Evolutionary conservation across 2,797 vertebrate species (phyloP), one percentile per base, ranked within the genome.

Genomic region (Clarias platycephalus): DNA sequence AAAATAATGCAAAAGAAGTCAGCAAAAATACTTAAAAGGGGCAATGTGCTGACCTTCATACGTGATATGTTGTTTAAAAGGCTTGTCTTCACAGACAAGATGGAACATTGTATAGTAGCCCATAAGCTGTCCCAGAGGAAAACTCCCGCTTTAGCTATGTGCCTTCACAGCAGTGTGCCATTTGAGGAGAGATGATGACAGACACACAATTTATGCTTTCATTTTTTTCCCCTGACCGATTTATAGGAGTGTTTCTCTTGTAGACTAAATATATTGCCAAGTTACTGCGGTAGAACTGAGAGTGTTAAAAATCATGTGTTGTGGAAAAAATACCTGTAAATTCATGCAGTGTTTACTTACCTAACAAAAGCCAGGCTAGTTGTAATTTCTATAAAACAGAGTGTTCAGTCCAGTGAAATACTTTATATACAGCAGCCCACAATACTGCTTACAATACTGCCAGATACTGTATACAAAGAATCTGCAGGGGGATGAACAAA

Each of bases 61-160:
- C 83, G 80, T 79, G 60, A 86, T 78, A 80, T 44, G 71, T 53
- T 84, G 77, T 88, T 86, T 88, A 60, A 89, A 88, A 86, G 76
- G 79, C 57, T 77, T 62, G 58, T 80, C 68, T 86, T 81, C n/a
- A 24, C 66, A 58, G 40, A 82, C 76, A 84, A 86, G 74, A 78
- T 67, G 72, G 66, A 82, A 75, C 40, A 82, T 89, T 84, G 82
- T 82, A 66, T 62, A 85, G 66, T 79, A 40, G 55, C 75, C 49
- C 70, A 62, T 82, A 82, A 71, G 55, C 31, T 81, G 62, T 70
- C 64, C 80, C 80, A 81, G 67, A 80, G 85, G 63, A 84, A n/a
- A 71, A 77, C 58, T 67, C 49, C 71, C 70, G 12, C 6, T 64
- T 67, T 82, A 85, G 82, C 63, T 55, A 44, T 34, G 49, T 26